Percentiles rank a stretch among this genome's conserved stretches.
phyloP scores from a whole-genome alignment of 2,113 vertebrate genomes.

The Anser cygnoides region DNA sequence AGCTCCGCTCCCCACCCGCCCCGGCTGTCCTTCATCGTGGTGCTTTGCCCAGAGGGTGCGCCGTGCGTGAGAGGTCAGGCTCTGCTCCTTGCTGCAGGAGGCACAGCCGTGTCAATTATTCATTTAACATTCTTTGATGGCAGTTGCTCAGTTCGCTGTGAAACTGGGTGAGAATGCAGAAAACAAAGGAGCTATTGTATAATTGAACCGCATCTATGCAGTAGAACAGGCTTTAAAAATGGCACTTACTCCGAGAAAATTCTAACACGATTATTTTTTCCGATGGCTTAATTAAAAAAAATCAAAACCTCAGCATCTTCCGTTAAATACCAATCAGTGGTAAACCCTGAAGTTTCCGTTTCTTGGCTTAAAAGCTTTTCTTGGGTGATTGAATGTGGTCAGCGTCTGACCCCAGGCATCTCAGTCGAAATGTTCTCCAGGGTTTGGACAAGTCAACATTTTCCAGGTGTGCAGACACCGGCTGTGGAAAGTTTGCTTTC shows the following conservation, averaged over 20 bases:
- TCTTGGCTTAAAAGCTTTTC: background rate
- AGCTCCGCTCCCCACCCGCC: background rate
- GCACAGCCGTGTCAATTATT: background rate
- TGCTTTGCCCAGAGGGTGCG: background rate
- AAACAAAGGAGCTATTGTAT: constrained; percentile 24
- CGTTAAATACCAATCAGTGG: background rate
- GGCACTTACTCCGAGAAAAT: background rate
- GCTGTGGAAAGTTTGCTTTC: background rate
- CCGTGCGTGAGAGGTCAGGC: background rate
- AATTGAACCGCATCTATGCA: background rate
- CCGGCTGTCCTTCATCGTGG: fast-evolving
- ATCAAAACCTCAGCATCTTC: background rate
- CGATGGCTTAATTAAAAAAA: background rate
- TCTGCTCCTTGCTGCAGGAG: background rate
- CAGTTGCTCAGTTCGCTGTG: background rate
- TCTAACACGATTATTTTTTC: background rate
- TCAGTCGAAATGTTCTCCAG: background rate
- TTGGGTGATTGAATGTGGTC: background rate
- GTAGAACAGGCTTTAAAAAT: background rate
- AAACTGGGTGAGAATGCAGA: constrained; percentile 8
- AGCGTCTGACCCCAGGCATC: background rate
- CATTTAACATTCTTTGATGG: background rate
- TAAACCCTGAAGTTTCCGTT: background rate
- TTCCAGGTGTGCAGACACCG: background rate
- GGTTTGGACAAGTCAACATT: background rate